Evolutionary conservation across 2,797 vertebrate genomes (phyloP).

Genomic region (Pachyuromys duprasi): DNA sequence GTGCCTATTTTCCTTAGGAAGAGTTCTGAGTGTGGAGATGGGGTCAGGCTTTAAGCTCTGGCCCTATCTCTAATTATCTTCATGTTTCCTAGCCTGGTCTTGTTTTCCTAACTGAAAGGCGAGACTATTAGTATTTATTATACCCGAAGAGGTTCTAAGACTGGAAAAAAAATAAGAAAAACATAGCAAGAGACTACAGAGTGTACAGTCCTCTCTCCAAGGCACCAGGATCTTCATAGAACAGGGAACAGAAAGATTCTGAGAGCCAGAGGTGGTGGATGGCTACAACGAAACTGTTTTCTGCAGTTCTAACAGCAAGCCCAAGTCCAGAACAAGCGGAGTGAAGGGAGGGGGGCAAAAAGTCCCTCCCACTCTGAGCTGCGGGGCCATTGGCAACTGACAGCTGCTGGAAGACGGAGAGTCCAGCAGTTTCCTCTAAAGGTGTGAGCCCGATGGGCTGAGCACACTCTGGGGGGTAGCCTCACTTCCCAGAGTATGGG

Average conservation of each 20-base stretch:
- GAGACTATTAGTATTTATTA: constrained; percentile 22
- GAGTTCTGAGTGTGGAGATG: not conserved
- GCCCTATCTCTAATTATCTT: constrained; percentile 20
- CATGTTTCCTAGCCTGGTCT: constrained; percentile 20
- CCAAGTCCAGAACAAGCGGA: not conserved
- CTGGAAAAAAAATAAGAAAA: constrained; percentile 7
- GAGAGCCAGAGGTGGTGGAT: no score
- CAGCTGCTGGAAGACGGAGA: not conserved
- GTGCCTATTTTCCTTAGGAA: not conserved
- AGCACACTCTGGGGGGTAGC: not conserved
- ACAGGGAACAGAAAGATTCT: not conserved
- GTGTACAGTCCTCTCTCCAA: not conserved
- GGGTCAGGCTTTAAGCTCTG: not conserved
- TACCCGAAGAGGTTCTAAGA: constrained; percentile 7
- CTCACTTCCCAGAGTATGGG: not conserved
- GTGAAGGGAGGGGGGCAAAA: not conserved
- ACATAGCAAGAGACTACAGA: not conserved
- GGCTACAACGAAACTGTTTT: not conserved
- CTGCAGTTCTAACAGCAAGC: not conserved
- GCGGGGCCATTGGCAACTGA: not conserved
- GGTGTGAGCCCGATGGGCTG: not conserved
- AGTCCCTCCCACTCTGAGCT: not conserved
- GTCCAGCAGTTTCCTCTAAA: not conserved
- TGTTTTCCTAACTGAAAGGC: constrained; percentile 49
- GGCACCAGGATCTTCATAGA: not conserved